Evolutionary conservation across 2,797 vertebrate species (phyloP).

Genomic region (Podargus strigoides): DNA sequence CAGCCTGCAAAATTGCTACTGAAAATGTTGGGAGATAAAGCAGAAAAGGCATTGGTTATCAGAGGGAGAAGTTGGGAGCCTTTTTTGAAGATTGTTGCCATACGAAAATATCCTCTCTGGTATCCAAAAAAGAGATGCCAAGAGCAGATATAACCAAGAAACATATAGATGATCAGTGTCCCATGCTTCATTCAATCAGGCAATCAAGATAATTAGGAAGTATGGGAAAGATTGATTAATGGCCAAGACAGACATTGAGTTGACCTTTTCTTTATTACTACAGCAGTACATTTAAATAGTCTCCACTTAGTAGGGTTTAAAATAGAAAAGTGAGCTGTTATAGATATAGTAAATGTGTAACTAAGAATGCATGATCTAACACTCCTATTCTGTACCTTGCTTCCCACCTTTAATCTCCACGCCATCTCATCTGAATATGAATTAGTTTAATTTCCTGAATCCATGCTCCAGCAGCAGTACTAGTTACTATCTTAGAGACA

Average conservation of each 20-base stretch:
- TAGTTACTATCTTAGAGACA: not conserved
- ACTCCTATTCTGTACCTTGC: not conserved
- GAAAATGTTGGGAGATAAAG: conserved; percentile 2
- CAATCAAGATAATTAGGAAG: conserved; percentile 67
- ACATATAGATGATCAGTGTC: conserved; percentile 49
- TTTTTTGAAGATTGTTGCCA: not conserved
- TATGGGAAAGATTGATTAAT: conserved; percentile 66
- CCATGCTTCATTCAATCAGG: conserved; percentile 54
- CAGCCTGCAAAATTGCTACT: conserved; percentile 18
- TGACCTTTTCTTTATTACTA: conserved; percentile 64
- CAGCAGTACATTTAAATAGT: conserved; percentile 53
- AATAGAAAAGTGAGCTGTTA: conserved; percentile 43
- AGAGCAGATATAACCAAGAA: not conserved
- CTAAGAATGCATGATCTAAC: not conserved
- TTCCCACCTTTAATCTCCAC: not conserved
- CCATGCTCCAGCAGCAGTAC: not conserved
- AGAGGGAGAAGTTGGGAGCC: not conserved
- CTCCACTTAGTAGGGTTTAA: conserved; percentile 43
- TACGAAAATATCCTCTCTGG: not conserved
- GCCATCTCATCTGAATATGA: not conserved
- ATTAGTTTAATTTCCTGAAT: conserved; percentile 10
- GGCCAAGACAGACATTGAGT: conserved; percentile 55
- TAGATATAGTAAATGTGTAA: conserved; percentile 31
- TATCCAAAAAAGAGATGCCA: not conserved
- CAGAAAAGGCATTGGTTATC: not conserved